Conservation (phyloP, 2,797 vertebrate genomes). For the Eulemur mongoz region DNA sequence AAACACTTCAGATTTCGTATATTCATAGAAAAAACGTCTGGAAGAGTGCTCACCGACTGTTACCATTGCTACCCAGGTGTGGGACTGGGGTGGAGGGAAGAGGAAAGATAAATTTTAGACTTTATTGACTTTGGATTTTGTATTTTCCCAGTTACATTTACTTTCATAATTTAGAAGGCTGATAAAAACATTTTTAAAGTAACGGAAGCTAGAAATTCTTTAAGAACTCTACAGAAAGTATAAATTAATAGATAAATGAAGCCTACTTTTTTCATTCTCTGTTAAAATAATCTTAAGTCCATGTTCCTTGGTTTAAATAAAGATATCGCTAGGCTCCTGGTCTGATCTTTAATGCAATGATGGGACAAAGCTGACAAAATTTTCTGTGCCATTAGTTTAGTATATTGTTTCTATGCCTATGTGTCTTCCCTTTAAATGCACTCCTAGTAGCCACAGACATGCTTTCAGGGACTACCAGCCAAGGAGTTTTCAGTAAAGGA, state of each 20-base stretch:
- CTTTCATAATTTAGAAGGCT: slow-evolving; percentile 36
- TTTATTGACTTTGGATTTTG: neutral
- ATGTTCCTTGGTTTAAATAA: slow-evolving; percentile 34
- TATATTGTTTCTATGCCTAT: neutral
- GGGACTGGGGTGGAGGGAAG: neutral
- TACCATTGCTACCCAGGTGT: neutral
- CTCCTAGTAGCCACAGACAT: neutral
- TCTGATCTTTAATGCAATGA: neutral
- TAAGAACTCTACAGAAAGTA: neutral
- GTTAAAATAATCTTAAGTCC: slow-evolving; percentile 16
- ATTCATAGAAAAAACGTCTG: slow-evolving; percentile 26
- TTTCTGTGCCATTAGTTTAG: neutral
- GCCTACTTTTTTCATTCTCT: neutral
- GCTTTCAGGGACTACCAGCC: slow-evolving; percentile 50
- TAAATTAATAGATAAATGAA: slow-evolving; percentile 16
- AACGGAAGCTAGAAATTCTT: slow-evolving; percentile 23
- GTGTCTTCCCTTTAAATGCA: slow-evolving; percentile 27
- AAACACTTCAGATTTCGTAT: neutral
- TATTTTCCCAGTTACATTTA: neutral
- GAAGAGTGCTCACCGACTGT: neutral
- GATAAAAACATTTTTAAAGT: slow-evolving; percentile 29
- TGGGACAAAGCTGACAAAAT: neutral
- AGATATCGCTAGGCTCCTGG: neutral
- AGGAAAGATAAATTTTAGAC: neutral
- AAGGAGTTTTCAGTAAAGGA: slow-evolving; percentile 64